phyloP scores from a whole-genome alignment of 1,140 invertebrate genomes.

The Bombus sibiricus region DNA sequence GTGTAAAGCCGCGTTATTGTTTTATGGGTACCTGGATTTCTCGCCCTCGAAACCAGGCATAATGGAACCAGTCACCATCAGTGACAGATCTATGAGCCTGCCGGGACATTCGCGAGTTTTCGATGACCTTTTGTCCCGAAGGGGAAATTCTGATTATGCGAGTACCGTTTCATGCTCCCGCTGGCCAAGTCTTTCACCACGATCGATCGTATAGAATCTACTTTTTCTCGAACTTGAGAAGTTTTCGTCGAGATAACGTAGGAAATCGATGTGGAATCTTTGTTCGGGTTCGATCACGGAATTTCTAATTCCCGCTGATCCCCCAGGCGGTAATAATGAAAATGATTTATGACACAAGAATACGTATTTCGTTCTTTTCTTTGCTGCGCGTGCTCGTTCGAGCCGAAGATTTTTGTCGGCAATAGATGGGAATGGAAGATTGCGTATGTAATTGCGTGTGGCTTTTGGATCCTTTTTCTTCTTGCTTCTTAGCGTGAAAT shows the following conservation, averaged over 20 bases:
- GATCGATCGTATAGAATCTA: background rate
- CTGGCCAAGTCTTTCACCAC: background rate
- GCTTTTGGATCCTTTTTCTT: background rate
- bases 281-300: background rate
- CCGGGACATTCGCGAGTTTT: background rate
- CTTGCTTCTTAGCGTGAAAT: background rate
- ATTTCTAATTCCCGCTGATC: conserved; percentile 1
- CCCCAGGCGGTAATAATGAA: background rate
- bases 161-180: background rate
- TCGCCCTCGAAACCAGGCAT: background rate
- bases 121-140: background rate
- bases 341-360: background rate
- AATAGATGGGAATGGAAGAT: background rate
- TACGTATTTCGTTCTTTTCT: background rate
- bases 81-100: conserved; percentile 24
- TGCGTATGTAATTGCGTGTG: background rate
- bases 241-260: background rate
- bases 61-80: background rate
- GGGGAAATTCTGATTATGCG: conserved; percentile 8
- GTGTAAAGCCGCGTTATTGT: conserved; percentile 26
- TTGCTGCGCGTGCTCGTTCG: background rate
- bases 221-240: background rate
- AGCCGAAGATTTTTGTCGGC: background rate
- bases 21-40: conserved; percentile 23
- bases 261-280: background rate